These are phyloP conservation scores for Sphaerophoria rueppellii DNA, from an alignment of 2,888 invertebrate species.

Conservation along the genomic window DNA sequence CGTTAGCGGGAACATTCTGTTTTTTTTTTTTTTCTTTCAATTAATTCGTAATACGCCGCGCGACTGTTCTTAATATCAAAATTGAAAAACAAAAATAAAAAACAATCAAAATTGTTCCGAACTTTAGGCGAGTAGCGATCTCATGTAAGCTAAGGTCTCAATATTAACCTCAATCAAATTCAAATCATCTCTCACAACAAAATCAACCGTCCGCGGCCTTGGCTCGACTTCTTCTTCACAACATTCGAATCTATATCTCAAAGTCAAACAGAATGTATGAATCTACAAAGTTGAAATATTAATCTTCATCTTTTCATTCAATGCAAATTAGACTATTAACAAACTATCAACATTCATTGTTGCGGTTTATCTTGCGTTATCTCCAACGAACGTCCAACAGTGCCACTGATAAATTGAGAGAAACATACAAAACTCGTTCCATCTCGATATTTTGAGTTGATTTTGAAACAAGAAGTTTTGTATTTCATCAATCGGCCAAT, in stretches of 20 bases:
- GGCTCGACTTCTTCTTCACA: not conserved
- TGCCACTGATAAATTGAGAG: not conserved
- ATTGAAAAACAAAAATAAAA: no score
- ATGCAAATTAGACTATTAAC: conserved; percentile 4
- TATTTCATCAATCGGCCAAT: no score
- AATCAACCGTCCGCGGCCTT: not conserved
- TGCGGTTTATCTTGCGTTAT: not conserved
- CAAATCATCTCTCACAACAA: not conserved
- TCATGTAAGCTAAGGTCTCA: not conserved
- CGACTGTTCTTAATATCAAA: no score
- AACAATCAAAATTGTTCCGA: no score
- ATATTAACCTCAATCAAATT: not conserved
- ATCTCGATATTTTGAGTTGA: not conserved
- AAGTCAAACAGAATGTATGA: not conserved
- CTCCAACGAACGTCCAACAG: not conserved
- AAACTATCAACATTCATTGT: not conserved
- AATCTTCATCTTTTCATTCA: not conserved
- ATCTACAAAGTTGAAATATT: not conserved
- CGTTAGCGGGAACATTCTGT: no score
- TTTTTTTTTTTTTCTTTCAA: no score
- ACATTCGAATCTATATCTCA: not conserved
- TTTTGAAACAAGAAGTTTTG: not conserved
- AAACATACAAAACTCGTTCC: not conserved
- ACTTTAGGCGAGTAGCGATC: not conserved
- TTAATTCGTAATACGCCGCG: no score